Conservation (phyloP, 2,888 invertebrate species). For the Sminthurides aquaticus region DNA sequence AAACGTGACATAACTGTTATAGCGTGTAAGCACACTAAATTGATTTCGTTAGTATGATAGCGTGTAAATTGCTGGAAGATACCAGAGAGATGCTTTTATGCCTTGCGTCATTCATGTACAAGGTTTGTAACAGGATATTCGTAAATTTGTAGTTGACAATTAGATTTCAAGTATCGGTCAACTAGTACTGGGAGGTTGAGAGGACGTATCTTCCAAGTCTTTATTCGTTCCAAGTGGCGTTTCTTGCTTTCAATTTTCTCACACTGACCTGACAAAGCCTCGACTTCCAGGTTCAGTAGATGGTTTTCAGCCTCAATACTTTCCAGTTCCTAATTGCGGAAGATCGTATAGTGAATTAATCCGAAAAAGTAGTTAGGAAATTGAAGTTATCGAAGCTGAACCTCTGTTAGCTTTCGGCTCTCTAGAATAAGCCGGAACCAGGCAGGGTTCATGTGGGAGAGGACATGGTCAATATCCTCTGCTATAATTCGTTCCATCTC, state of each 20-base stretch:
- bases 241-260: conserved; percentile 31
- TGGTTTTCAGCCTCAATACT: conserved; percentile 36
- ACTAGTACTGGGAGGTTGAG: conserved; percentile 16
- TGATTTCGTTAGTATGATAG: too few relatives aligned
- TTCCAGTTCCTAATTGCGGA: conserved; percentile 38
- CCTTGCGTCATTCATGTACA: conserved; percentile 31
- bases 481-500: conserved; percentile 38
- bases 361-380: background rate
- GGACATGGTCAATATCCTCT: conserved; percentile 36
- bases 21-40: too few relatives aligned
- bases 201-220: conserved; percentile 26
- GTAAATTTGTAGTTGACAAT: conserved; percentile 29
- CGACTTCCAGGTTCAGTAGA: conserved; percentile 35
- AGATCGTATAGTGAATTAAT: too few relatives aligned
- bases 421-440: conserved; percentile 40
- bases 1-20: background rate
- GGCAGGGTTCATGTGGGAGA: conserved; percentile 33
- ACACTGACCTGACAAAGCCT: conserved; percentile 32
- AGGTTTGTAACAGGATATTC: conserved; percentile 36
- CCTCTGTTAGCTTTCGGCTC: conserved; percentile 34
- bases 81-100: background rate
- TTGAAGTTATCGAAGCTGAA: conserved; percentile 6
- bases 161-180: conserved; percentile 20
- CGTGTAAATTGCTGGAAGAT: background rate
- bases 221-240: conserved; percentile 28